Base-by-base conservation (phyloP, 2,113 vertebrate genomes). In the Turdus rufiventris region DNA sequence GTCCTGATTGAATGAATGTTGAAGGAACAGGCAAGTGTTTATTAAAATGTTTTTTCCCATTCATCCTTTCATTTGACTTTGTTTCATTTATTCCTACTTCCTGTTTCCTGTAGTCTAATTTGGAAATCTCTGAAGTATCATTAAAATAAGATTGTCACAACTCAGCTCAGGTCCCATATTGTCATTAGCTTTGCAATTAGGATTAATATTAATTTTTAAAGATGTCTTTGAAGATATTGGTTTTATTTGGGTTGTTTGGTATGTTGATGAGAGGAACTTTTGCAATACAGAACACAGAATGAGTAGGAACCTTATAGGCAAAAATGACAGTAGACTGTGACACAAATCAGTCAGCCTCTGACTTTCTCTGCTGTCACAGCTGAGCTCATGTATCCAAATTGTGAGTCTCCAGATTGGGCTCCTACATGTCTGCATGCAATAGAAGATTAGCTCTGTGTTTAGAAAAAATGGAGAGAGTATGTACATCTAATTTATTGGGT, bases 21-120 rank as follows among this genome's bases (percentile, higher is more conserved):
- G 76, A 75, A 92, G 70, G 78, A 57, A 26, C 68, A 77, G 31
- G 13, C 82, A 60, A 86, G 45, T 61, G 40, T 62, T 28, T 50
- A 65, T 79, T 65, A 80, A 79, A 83, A 43, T 82, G 18, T 0
- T n/a, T 42, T 94, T 90, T 95, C 58, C 85, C 76, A 93, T 60
- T 91, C 62, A 90, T 78, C 73, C 79, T 93, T 94, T 91, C 84
- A 67, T 56, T 88, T 82, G 73, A 66, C 77, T 74, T 88, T 81
- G 71, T 91, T 93, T 74, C 70, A 63, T 89, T 94, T 85, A 86
- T 85, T 88, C 58, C 33, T 31, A 16, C 66, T 61, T 90, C 92
- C 88, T 91, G 82, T 70, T 96, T 96, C 94, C 94, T 93, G 56
- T 51, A 67, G 74, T 90, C 81, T 80, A 45, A 80, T 85, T 92